Evolutionary conservation across 2,113 vertebrate species (phyloP), one percentile per base, ranked within the genome.

Genomic region (Rallus limicola): DNA sequence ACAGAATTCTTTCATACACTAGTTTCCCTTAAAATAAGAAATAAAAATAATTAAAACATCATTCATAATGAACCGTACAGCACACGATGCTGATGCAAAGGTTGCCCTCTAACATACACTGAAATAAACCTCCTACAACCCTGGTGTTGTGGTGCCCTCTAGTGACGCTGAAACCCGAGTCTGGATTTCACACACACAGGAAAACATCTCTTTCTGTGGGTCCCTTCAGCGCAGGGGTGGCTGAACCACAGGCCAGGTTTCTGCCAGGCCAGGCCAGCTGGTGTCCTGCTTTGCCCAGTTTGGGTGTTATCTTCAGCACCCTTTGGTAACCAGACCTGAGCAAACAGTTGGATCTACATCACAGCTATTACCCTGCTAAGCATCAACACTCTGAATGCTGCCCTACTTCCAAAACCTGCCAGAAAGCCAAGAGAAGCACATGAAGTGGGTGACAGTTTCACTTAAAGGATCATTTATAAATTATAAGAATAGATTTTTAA

Each of bases 1-100:
- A 99, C 88, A 98, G 98, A 95, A 99, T 99, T 88, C 99, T 98
- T 33, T 99, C 99, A 9, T 99, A 99, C 21, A 99, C 99, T 12
- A 99, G 98, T 40, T 98, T 99, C 58, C 99, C 99, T 99, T 14
- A 2, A 40, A 78, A 55, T 91, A 86, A 70, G 38, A 79, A 14
- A 83, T 83, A 26, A 20, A 13, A 26, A 53, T 53, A 11, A 23
- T 52, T 15, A 88, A 34, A 28, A 26, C 64, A 11, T 14, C 25
- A 50, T 25, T 52, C 10, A 9, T 40, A 56, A 72, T 34, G 4
- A 84, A 26, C 6, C 6, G 15, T 38, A 56, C 74, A 83, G 4
- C 38, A 80, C 31, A 72, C 88, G 48, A 59, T 1, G 11, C 21
- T 78, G 34, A 31, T 13, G 19, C 36, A 80, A 88, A 74, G 8